Base-by-base conservation (phyloP, 2,888 invertebrate genomes). In the Xestoiulus laeticollis region DNA sequence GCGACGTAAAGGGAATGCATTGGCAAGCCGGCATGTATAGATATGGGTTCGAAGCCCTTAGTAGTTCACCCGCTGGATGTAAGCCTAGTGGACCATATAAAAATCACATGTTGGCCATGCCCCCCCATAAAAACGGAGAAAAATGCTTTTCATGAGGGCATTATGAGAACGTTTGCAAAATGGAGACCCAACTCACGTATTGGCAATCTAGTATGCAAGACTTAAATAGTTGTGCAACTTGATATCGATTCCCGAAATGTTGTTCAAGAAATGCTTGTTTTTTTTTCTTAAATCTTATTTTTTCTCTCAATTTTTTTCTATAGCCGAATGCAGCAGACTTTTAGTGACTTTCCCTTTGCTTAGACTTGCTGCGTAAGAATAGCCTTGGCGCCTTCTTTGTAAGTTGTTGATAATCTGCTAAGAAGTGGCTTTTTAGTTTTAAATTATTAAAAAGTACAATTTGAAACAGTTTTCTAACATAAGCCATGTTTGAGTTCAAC, bases 91-190 rank as follows among this genome's bases (percentile, higher is more conserved):
- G 59, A 59, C 59, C 59, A 59, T 59, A 59, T 59, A 59, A 59
- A 59, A 59, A 59, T 59, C 59, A 59, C 59, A 59, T 59, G 59
- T 59, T 59, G n/a, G 59, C 59, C 59, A 59, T 59, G 59, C n/a
- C n/a, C n/a, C 59, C 38, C 19, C 59, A 59, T 59, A 59, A 59
- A 59, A 19, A 19, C n/a, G 59, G n/a, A 19, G 19, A 59, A 59
- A 59, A 59, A 59, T 59, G 59, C n/a, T n/a, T 59, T 59, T 59
- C 59, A 59, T n/a, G n/a, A 59, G 59, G 59, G 59, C 59, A 59
- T 59, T 59, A 59, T 59, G 59, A n/a, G 59, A 59, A 59, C 59
- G 59, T 19, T 59, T 59, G 19, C 59, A 59, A 59, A 59, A n/a
- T n/a, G 59, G 59, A n/a, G 19, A 59, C 59, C 59, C 59, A 59